Conservation (phyloP, 2,797 vertebrate species). For the Oceanodroma leucorhoa region DNA sequence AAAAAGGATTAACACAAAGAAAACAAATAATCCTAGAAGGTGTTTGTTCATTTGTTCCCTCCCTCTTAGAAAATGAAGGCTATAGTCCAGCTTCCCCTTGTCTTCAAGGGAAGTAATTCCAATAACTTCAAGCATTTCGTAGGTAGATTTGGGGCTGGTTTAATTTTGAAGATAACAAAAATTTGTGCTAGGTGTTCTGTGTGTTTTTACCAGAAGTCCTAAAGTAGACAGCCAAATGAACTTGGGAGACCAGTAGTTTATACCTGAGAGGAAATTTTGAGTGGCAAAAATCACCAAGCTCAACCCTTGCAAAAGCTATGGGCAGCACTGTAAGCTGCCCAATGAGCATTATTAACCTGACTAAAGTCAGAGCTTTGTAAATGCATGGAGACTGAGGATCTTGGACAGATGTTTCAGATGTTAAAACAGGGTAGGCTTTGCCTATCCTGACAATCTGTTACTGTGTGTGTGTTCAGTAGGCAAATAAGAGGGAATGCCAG, state of each 20-base stretch:
- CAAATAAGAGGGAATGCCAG: conserved; percentile 37
- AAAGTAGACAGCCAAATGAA: not conserved
- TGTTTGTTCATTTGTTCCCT: not conserved
- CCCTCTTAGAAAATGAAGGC: not conserved
- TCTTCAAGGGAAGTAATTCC: not conserved
- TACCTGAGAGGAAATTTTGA: not conserved
- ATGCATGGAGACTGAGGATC: not conserved
- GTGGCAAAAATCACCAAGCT: not conserved
- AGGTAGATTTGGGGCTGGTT: not conserved
- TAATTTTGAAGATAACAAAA: not conserved
- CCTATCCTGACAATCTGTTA: conserved; percentile 63
- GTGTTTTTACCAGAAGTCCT: not conserved
- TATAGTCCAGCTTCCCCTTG: not conserved
- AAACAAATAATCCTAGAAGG: not conserved
- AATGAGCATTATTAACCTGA: not conserved
- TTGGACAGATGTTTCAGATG: conserved; percentile 47
- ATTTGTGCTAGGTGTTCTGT: not conserved
- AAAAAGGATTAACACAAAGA: not conserved
- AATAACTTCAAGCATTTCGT: not conserved
- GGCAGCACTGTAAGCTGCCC: not conserved
- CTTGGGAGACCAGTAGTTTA: not conserved
- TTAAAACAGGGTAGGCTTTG: conserved; percentile 48
- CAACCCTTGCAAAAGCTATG: not conserved
- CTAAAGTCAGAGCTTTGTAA: not conserved
- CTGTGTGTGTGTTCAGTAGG: conserved; percentile 35